A percentile compares a stretch with the other conserved stretches of the same genome.
phyloP scores from a whole-genome alignment of 2,113 vertebrate species.

The Charadrius vociferus region DNA sequence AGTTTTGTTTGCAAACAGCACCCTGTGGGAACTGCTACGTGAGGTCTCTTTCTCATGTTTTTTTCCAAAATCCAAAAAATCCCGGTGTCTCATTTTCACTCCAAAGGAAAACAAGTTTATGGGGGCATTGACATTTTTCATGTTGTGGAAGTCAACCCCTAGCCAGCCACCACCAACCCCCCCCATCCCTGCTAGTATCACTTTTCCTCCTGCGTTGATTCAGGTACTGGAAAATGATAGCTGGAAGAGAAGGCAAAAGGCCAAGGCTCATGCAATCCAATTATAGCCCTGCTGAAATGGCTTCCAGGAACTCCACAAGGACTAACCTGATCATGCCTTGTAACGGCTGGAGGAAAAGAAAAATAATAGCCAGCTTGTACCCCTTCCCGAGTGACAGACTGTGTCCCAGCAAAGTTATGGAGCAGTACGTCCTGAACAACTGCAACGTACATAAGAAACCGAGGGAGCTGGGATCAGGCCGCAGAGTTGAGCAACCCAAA shows the following conservation, averaged over 20 bases:
- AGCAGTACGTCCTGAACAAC: conserved; percentile 51
- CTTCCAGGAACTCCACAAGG: background rate
- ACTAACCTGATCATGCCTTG: conserved; percentile 60
- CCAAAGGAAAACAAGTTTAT: background rate
- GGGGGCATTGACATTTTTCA: background rate
- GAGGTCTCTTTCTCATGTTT: background rate
- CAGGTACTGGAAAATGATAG: background rate
- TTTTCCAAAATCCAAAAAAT: background rate
- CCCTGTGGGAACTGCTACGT: background rate
- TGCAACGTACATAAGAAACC: background rate
- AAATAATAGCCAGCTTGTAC: conserved; percentile 61
- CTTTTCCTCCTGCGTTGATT: background rate
- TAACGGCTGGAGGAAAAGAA: conserved; percentile 58
- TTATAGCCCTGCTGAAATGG: background rate
- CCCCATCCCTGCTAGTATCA: background rate
- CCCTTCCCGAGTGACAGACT: conserved; percentile 63
- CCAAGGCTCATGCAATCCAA: background rate
- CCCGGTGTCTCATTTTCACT: background rate
- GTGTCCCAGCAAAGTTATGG: conserved; percentile 66
- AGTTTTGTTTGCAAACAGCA: background rate
- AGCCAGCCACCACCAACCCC: background rate
- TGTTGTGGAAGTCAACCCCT: background rate
- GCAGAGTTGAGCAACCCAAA: background rate
- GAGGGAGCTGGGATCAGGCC: background rate
- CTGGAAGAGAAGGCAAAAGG: background rate